These are phyloP conservation scores for Podargus strigoides DNA, from an alignment of 2,797 vertebrate genomes.

Conservation along the genomic window DNA sequence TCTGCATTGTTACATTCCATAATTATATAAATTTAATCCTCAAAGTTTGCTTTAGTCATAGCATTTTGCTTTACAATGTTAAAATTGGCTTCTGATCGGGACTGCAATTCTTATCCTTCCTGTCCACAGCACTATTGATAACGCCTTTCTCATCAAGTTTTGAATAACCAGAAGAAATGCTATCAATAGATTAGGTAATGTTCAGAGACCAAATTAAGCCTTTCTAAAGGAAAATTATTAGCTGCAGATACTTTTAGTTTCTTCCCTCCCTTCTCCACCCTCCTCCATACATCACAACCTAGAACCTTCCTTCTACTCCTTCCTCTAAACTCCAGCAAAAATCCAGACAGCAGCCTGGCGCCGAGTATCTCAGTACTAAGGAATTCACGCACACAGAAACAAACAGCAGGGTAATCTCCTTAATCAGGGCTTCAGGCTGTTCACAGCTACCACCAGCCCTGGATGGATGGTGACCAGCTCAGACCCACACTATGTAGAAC, in stretches of 20 bases:
- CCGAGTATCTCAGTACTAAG: fast-evolving
- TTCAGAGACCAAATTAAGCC: background rate
- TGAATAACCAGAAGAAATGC: background rate
- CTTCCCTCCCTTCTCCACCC: background rate
- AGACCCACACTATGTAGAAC: too few species aligned
- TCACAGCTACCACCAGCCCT: too few species aligned
- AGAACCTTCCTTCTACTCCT: background rate
- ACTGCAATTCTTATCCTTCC: background rate
- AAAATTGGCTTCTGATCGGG: background rate
- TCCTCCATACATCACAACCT: background rate
- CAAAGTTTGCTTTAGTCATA: background rate
- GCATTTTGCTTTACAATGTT: background rate
- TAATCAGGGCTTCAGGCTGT: background rate
- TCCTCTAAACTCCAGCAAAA: background rate
- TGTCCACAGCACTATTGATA: background rate
- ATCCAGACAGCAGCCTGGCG: fast-evolving
- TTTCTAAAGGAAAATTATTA: background rate
- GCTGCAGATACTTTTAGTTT: background rate
- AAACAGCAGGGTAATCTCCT: background rate
- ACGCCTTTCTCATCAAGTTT: background rate
- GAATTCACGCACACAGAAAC: background rate
- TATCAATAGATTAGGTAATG: background rate
- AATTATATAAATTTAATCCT: background rate
- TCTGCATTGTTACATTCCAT: background rate
- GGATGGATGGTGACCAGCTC: fast-evolving